Percentiles rank a stretch among this genome's conserved stretches.
Conservation (phyloP, 1,140 invertebrate genomes). For the Ceratina calcarata region DNA sequence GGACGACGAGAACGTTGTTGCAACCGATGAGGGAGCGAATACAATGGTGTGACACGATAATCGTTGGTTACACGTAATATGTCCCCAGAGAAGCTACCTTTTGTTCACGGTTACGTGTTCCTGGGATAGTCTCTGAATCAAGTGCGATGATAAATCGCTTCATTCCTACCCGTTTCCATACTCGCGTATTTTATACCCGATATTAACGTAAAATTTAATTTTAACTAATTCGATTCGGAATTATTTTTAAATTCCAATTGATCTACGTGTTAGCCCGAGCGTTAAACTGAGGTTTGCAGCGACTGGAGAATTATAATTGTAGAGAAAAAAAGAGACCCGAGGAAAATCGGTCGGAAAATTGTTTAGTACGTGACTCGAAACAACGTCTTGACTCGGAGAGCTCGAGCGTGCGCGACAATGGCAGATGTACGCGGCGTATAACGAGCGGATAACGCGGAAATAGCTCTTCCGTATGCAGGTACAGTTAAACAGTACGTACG, state of each 20-base stretch:
- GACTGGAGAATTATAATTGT: background rate
- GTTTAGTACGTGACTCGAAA: background rate
- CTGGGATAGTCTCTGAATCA: background rate
- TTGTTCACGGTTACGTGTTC: constrained; percentile 29
- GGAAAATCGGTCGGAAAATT: background rate
- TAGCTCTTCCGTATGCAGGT: constrained; percentile 68
- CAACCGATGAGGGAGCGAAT: constrained; percentile 19
- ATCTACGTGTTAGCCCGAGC: too few species aligned
- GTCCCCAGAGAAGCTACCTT: constrained; percentile 17
- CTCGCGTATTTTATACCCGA: too few species aligned
- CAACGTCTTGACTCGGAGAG: constrained; percentile 24
- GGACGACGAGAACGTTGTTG: background rate
- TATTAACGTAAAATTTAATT: too few species aligned
- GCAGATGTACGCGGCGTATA: constrained; percentile 60
- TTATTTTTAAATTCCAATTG: too few species aligned
- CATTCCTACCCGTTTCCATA: background rate
- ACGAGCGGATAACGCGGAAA: constrained; percentile 70
- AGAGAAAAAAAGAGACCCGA: too few species aligned
- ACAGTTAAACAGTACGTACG: constrained; percentile 69
- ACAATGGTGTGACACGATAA: constrained; percentile 23
- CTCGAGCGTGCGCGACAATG: constrained; percentile 54
- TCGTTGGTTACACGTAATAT: constrained; percentile 14
- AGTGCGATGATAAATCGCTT: constrained; percentile 4
- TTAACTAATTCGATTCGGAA: too few species aligned
- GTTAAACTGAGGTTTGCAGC: too few species aligned